Evolutionary conservation across 2,113 vertebrate species (phyloP), one percentile per base, ranked within the genome.

Genomic region (Corythornis cristatus): DNA sequence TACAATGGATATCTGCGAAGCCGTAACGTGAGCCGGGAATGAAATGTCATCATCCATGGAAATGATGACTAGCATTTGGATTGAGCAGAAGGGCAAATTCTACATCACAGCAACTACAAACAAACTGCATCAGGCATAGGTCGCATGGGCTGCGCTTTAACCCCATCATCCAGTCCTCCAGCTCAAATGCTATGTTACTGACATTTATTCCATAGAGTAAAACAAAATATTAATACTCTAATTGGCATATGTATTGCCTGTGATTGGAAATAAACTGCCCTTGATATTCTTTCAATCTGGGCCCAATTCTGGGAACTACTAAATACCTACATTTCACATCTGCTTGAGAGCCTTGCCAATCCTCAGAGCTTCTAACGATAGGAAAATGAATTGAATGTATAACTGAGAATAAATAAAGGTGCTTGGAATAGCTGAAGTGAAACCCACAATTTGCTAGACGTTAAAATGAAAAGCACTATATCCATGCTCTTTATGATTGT

Each of bases 1-100:
- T 95, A 96, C 93, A 97, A 93, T 79, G 90, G 87, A 90, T 93
- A 92, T 50, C 88, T 74, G 94, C 92, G 91, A 60, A 89, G 75
- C 66, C 82, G 95, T 89, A 96, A 95, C 15, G 3, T 45, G 94
- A 96, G 91, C 93, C 4, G 83, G 85, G 83, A 91, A 81, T 92
- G 66, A 88, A 90, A 88, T 50, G 70, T 91, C 76, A 67, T 40
- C 79, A 83, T 82, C 71, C 72, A 46, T 76, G 91, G 95, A 96
- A 97, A 96, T n/a, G 68, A 76, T 96, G 93, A 94, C 68, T 85
- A 61, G 51, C 6, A 60, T 60, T 82, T 95, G 90, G 97, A 90
- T 75, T 40, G 77, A 89, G 77, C 56, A 91, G 88, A 97, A 96
- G 89, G 96, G 88, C 42, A 23, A 91, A 53, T 90, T 88, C 84